These are phyloP conservation scores for Axis porcinus DNA, from an alignment of 2,113 vertebrate genomes.

Conservation along the genomic window DNA sequence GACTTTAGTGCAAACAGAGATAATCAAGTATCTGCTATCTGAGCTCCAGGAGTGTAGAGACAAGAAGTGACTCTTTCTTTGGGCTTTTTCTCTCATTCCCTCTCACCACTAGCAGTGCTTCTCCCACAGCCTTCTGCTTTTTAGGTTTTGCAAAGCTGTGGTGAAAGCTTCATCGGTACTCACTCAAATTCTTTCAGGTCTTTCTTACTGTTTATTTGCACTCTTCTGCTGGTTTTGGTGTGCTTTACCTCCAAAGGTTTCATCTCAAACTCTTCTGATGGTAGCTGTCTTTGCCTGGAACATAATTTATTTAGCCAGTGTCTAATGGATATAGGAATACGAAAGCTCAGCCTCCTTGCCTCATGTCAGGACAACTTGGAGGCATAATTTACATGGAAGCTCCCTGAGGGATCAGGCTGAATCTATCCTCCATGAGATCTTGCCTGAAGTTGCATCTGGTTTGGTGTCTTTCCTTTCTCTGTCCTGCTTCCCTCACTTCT, in stretches of 20 bases:
- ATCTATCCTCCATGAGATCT: background rate
- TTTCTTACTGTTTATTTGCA: background rate
- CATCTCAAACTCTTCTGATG: background rate
- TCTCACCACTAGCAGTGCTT: background rate
- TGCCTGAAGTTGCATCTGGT: background rate
- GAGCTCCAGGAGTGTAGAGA: background rate
- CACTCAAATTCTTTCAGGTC: background rate
- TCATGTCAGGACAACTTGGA: background rate
- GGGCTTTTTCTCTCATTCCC: slow-evolving; percentile 9
- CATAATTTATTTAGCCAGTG: background rate
- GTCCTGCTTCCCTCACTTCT: background rate
- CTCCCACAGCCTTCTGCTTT: slow-evolving; percentile 23
- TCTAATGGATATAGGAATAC: background rate
- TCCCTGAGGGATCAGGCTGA: background rate
- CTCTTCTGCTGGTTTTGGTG: background rate
- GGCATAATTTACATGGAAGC: background rate
- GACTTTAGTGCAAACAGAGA: background rate
- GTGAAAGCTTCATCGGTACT: background rate
- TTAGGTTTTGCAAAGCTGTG: slow-evolving; percentile 1
- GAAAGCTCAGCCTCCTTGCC: background rate
- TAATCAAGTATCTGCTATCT: background rate
- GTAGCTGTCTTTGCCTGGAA: background rate
- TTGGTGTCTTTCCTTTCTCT: background rate
- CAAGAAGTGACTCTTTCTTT: slow-evolving; percentile 21
- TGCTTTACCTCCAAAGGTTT: background rate